Evolutionary conservation across 2,888 invertebrate species (phyloP).

Genomic region (Shargacucullia verbasci): DNA sequence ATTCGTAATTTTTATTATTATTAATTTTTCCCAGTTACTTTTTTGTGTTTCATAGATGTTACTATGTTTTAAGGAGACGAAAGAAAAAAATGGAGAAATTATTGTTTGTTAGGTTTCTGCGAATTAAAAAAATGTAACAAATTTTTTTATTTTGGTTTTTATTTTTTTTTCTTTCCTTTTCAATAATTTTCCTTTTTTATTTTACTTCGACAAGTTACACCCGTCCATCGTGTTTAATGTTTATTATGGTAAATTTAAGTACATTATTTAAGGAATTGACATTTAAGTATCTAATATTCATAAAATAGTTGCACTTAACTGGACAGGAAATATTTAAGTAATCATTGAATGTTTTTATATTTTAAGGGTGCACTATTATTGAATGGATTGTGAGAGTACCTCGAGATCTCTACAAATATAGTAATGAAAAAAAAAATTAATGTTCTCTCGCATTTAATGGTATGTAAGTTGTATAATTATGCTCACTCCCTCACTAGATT

Average conservation of each 20-base stretch:
- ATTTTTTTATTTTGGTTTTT: slow-evolving; percentile 82
- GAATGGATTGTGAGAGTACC: slow-evolving; percentile 62
- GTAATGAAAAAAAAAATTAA: slow-evolving; percentile 68
- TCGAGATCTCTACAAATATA: slow-evolving; percentile 81
- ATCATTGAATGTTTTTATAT: slow-evolving; percentile 82
- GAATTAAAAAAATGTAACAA: slow-evolving; percentile 89
- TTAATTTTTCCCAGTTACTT: slow-evolving; percentile 85
- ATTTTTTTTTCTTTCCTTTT: slow-evolving; percentile 71
- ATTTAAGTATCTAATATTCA: slow-evolving; percentile 81
- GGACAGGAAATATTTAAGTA: slow-evolving; percentile 79
- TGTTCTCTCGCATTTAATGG: slow-evolving; percentile 78
- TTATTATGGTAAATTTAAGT: slow-evolving; percentile 84
- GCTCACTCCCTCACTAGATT: slow-evolving; percentile 79
- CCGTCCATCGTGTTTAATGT: slow-evolving; percentile 88
- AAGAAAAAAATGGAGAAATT: slow-evolving; percentile 83
- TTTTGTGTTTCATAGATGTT: slow-evolving; percentile 90
- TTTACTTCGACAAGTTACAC: slow-evolving; percentile 86
- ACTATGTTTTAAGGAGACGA: slow-evolving; percentile 89
- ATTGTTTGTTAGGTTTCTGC: slow-evolving; percentile 90
- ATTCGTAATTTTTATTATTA: slow-evolving; percentile 83
- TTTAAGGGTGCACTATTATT: slow-evolving; percentile 80
- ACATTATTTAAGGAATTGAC: slow-evolving; percentile 84
- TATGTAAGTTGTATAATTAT: slow-evolving; percentile 75
- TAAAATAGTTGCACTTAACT: slow-evolving; percentile 82
- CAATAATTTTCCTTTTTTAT: slow-evolving; percentile 64